Evolutionary conservation across 2,113 vertebrate genomes (phyloP).

Genomic region (Myotis brandtii): DNA sequence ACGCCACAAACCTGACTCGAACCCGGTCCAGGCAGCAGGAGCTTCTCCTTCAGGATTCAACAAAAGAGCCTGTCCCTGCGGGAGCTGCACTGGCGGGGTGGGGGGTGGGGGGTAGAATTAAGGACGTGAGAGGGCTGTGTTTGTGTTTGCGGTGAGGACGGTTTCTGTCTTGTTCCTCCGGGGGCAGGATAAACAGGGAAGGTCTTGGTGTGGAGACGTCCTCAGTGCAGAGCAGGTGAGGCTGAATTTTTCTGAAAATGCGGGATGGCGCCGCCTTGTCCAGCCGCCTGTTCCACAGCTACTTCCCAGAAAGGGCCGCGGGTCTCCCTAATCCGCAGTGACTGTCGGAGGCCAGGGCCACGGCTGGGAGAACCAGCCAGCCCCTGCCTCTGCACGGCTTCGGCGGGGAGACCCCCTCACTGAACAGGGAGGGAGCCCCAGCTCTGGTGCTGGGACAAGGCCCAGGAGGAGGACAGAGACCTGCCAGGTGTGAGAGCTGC

Average conservation of each 20-base stretch:
- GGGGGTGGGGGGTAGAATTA: background rate
- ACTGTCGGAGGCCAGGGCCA: background rate
- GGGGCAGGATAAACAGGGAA: background rate
- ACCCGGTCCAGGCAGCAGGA: constrained; percentile 31
- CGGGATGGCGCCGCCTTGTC: background rate
- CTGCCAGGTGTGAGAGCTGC: too few species aligned
- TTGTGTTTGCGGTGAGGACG: background rate
- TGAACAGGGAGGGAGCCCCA: background rate
- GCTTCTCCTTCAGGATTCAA: background rate
- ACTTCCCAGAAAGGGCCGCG: background rate
- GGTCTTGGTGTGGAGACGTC: background rate
- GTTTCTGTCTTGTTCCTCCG: background rate
- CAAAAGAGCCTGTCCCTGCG: constrained; percentile 1
- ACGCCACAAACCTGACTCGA: constrained; percentile 46
- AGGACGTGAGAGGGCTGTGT: background rate
- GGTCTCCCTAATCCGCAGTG: background rate
- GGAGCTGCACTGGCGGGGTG: background rate
- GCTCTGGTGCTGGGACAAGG: too few species aligned
- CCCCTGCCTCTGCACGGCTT: background rate
- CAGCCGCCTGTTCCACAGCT: background rate
- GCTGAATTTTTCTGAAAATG: background rate
- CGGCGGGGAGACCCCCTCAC: background rate
- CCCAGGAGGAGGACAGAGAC: too few species aligned
- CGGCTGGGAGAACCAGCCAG: background rate
- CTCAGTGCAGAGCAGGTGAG: background rate